Conservation (phyloP, 1,140 invertebrate species). For the Adoxophyes honmai region DNA sequence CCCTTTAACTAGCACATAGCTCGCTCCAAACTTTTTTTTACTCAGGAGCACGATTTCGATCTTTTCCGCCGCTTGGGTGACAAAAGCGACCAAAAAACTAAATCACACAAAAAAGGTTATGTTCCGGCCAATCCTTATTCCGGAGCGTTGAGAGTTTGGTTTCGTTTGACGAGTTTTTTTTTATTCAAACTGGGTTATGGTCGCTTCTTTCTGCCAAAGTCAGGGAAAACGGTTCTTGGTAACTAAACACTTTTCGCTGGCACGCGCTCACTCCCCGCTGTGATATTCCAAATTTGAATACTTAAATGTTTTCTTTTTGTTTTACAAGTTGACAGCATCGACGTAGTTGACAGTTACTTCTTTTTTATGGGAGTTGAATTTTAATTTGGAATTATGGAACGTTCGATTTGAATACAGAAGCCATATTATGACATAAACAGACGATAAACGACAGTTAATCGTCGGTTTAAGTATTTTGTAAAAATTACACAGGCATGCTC, state of each 20-base stretch:
- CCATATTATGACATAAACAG: no score
- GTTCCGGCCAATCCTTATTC: slow-evolving; percentile 19
- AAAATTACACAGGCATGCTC: no score
- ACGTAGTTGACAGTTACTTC: no score
- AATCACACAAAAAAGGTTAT: slow-evolving; percentile 29
- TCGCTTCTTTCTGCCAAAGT: slow-evolving; percentile 53
- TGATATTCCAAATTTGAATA: slow-evolving; percentile 27
- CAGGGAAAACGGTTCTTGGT: slow-evolving; percentile 52
- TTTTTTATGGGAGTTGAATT: no score
- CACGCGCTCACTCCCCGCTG: slow-evolving; percentile 46
- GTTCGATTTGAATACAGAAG: no score
- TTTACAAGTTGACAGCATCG: no score
- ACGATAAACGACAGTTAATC: no score
- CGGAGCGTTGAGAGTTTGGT: slow-evolving; percentile 26
- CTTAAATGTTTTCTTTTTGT: not conserved
- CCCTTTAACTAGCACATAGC: not conserved
- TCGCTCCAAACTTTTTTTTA: slow-evolving; percentile 36
- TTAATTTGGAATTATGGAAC: no score
- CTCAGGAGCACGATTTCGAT: slow-evolving; percentile 65
- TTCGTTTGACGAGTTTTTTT: slow-evolving; percentile 23
- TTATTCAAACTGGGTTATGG: slow-evolving; percentile 52
- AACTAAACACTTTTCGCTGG: slow-evolving; percentile 43
- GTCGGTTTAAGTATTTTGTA: slow-evolving; percentile 49
- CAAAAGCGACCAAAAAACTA: slow-evolving; percentile 60
- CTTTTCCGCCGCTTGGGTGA: slow-evolving; percentile 64